A percentile compares a stretch with the other conserved stretches of the same genome.
These are phyloP conservation scores for Rhagoletis pomonella DNA, from an alignment of 1,140 invertebrate genomes.

Conservation along the genomic window DNA sequence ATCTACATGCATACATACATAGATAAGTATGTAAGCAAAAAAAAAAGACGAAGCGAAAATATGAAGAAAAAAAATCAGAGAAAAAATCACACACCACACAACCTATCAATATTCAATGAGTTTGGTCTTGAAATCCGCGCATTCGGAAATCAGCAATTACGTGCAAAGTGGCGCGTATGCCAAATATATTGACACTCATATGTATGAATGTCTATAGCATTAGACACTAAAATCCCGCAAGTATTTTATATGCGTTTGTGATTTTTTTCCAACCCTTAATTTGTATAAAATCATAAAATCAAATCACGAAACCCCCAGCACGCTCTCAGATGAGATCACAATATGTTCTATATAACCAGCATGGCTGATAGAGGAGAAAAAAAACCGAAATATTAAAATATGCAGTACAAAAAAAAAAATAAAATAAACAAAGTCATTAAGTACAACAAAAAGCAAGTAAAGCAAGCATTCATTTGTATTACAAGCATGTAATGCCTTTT, in stretches of 20 bases:
- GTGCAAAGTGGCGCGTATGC: background rate
- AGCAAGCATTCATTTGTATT: background rate
- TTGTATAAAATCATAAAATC: conserved; percentile 26
- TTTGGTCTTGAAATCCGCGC: conserved; percentile 25
- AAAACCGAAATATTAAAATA: background rate
- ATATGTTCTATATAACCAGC: conserved; percentile 20
- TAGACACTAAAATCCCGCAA: no score
- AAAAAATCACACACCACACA: conserved; percentile 9
- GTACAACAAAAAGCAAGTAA: conserved; percentile 6
- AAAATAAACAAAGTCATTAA: conserved; percentile 14
- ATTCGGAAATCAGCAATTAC: conserved; percentile 22
- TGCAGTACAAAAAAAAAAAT: background rate
- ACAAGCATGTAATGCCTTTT: background rate
- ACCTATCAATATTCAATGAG: conserved; percentile 34
- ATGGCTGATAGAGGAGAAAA: background rate
- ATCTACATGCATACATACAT: background rate
- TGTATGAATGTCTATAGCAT: no score
- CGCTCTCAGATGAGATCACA: conserved; percentile 23
- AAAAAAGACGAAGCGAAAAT: background rate
- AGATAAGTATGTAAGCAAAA: background rate
- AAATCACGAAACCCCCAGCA: background rate
- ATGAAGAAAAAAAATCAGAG: background rate
- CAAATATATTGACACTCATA: background rate
- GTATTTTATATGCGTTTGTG: background rate
- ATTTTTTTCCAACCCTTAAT: background rate